These are phyloP conservation scores for Sander vitreus DNA, from an alignment of 2,113 vertebrate genomes.

Conservation along the genomic window DNA sequence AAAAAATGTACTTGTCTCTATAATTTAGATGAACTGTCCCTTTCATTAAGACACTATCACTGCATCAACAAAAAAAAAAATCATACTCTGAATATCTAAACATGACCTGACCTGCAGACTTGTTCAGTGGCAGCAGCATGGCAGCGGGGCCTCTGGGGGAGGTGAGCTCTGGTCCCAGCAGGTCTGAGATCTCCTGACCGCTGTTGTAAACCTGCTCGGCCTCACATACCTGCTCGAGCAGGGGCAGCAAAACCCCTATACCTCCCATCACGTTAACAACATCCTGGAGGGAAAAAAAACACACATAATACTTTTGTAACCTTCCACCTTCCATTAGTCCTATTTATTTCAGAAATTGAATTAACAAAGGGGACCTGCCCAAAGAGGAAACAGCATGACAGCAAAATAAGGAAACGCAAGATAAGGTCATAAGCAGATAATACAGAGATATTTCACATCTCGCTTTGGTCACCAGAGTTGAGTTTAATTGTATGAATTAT, in stretches of 20 bases:
- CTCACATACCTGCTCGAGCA: constrained; percentile 91
- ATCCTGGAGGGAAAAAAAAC: constrained; percentile 80
- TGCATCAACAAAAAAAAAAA: not conserved
- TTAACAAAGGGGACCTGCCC: not conserved
- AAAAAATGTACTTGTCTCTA: not conserved
- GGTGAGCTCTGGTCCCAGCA: constrained; percentile 92
- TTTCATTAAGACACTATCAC: no score
- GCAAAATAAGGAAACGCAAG: not conserved
- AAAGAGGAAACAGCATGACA: constrained; percentile 7
- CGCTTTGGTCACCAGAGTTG: not conserved
- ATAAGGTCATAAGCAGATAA: not conserved
- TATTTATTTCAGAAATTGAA: not conserved
- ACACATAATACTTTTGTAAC: not conserved
- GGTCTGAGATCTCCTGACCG: constrained; percentile 88
- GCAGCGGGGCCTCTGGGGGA: constrained; percentile 86
- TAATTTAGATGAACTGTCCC: not conserved
- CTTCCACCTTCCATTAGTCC: not conserved
- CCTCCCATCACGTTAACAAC: constrained; percentile 94
- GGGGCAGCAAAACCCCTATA: constrained; percentile 90
- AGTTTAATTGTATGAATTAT: not conserved
- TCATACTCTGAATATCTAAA: not conserved
- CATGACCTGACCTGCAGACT: constrained; percentile 87
- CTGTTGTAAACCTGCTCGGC: constrained; percentile 83
- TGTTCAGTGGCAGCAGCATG: constrained; percentile 91
- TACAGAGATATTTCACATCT: not conserved